Conservation (phyloP, 23 tunicate species). For the Aplidium turbinatum region DNA sequence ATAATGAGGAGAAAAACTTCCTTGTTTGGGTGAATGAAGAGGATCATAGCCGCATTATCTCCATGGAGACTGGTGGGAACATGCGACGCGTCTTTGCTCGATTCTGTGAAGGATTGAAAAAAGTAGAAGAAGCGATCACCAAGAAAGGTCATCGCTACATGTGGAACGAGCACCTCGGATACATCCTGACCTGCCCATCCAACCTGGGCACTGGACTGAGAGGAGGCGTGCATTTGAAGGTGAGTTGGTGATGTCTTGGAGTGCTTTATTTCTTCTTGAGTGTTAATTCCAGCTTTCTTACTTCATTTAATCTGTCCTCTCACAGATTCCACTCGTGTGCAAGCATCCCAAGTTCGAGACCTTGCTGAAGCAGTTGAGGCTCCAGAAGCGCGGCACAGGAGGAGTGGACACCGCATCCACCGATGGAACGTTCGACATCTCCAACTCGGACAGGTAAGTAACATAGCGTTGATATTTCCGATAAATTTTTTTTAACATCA, state of each 20-base stretch:
- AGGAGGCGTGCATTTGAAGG: slow-evolving; percentile 80
- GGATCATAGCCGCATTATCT: slow-evolving; percentile 78
- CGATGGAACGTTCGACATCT: slow-evolving; percentile 81
- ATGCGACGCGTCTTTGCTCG: slow-evolving; percentile 76
- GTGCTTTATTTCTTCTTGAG: neutral
- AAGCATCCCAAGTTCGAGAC: slow-evolving; percentile 56
- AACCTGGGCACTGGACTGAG: slow-evolving; percentile 82
- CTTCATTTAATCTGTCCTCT: slow-evolving; percentile 6
- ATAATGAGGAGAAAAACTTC: slow-evolving; percentile 75
- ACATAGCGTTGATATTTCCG: too few species aligned
- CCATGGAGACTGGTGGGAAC: slow-evolving; percentile 83
- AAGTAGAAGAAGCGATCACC: slow-evolving; percentile 54
- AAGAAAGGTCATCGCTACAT: slow-evolving; percentile 58
- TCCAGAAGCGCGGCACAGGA: slow-evolving; percentile 79
- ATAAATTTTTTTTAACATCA: too few species aligned
- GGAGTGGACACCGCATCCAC: slow-evolving; percentile 89
- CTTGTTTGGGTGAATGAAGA: slow-evolving; percentile 87
- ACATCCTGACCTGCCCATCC: slow-evolving; percentile 78
- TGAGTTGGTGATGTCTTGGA: neutral
- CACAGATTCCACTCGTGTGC: slow-evolving; percentile 64
- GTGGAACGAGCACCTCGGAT: slow-evolving; percentile 89
- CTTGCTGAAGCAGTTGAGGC: slow-evolving; percentile 33
- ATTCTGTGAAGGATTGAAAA: slow-evolving; percentile 69
- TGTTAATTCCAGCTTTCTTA: neutral
- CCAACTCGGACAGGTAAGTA: slow-evolving; percentile 72